Base-by-base conservation (phyloP, 2,113 vertebrate genomes). In the Sander vitreus region DNA sequence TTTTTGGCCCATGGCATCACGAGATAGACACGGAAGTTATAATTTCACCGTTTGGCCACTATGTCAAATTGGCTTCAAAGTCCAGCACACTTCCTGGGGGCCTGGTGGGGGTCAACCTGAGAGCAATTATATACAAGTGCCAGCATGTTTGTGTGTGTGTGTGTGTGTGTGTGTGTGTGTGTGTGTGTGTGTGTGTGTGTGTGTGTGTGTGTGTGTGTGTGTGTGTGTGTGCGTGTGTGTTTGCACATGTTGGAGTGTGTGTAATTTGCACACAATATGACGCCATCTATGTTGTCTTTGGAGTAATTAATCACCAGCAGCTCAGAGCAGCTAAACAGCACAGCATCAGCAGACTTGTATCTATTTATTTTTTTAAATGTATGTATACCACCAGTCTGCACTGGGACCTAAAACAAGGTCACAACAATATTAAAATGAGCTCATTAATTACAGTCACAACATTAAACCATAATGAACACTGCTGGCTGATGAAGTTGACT, bases 301-400 rank as follows among this genome's bases (percentile, higher is more conserved):
- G 45, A 63, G 65, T 85, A 81, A 87, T 92, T 91, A 88, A 86
- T 88, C 81, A 86, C 48, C 57, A 60, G n/a, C 48, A 63, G 58
- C 59, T 77, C 25, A 60, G 48, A 86, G 59, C 18, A 80, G 48
- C 54, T 69, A 58, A 78, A 67, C 47, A 78, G 19, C 23, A 59
- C 23, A 64, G 19, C 69, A 33, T 48, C 47, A 78, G 71, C 23
- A 47, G 47, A 45, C 13, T 8, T 33, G 53, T 53, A 21, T 30
- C 1, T 12, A 59, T 25, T 19, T 51, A 2, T 57, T 48, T n/a
- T 75, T 59, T 25, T 50, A n/a, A 53, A 81, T 71, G 23, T 53
- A 64, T 62, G 25, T 76, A 50, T 73, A 21, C n/a, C n/a, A 51
- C 2, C n/a, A 78, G 69, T 73, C 39, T 71, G 50, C 60, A 19